Percentiles rank a stretch among this genome's conserved stretches.
Conservation (phyloP, 2,113 vertebrate genomes). For the Emydocephalus ijimae region DNA sequence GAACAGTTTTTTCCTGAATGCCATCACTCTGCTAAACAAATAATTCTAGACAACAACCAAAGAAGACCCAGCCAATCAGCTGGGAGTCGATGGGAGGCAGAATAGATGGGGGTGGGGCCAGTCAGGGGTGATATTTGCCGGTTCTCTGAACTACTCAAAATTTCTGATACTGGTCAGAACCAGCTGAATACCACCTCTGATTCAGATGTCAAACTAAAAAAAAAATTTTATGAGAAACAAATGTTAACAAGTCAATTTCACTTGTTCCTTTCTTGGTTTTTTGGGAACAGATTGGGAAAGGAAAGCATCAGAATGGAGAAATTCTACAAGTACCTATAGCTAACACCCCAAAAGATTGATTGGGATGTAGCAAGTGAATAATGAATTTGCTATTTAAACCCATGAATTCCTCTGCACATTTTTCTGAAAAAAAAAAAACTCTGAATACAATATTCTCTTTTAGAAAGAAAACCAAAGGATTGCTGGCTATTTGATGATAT, state of each 20-base stretch:
- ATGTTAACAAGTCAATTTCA: slow-evolving; percentile 60
- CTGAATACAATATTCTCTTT: background rate
- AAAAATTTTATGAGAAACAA: slow-evolving; percentile 44
- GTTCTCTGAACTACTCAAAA: too few relatives aligned
- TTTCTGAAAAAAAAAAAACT: background rate
- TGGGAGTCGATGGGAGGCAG: too few relatives aligned
- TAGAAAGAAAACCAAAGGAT: background rate
- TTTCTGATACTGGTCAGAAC: too few relatives aligned
- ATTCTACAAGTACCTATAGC: background rate
- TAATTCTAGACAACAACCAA: too few relatives aligned
- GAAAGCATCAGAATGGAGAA: background rate
- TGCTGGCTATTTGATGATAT: background rate
- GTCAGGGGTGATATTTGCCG: accelerated
- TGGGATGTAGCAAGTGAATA: too few relatives aligned
- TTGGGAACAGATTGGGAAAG: background rate
- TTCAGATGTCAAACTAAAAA: slow-evolving; percentile 62
- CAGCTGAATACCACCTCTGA: too few relatives aligned
- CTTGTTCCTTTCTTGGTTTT: slow-evolving; percentile 11
- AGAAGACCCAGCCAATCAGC: too few relatives aligned
- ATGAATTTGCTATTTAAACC: background rate
- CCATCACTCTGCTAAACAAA: too few relatives aligned
- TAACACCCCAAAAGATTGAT: background rate
- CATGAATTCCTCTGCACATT: background rate
- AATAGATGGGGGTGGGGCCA: too few relatives aligned
- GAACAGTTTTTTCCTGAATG: too few relatives aligned